Base-by-base conservation (phyloP, 2,888 invertebrate species). In the Caradrina clavipalpis region DNA sequence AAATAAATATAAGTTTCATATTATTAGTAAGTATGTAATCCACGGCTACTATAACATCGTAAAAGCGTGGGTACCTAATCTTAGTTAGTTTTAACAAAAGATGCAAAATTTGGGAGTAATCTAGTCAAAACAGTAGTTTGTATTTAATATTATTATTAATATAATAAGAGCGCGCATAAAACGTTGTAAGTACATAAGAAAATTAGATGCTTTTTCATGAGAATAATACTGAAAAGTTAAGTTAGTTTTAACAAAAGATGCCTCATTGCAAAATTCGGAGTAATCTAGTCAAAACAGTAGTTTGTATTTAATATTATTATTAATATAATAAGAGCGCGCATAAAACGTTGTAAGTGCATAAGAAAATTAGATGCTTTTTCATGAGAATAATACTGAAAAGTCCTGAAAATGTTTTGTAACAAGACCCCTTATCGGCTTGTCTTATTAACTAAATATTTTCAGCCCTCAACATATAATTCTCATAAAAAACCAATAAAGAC, bases 111-210 rank as follows among this genome's bases (percentile, higher is more conserved):
- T 35, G 50, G 88, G 6, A 82, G 86, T 85, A 57, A 60, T 87
- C 90, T 90, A 90, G 90, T 90, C 90, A 90, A 81, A 83, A 62
- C 67, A 73, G 86, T 90, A 90, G 89, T 76, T 39, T 90, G 89
- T 90, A 89, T 51, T 88, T 90, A 89, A 56, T 26, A 45, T 17
- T 45, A 17, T 86, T 84, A 78, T 58, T 17, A 17, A 13, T 39
- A 39, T 39, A 8, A 42, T 35, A 8, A 35, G 8, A 35, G 2
- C 26, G 26, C 26, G 26, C 26, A 26, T 26, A 26, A 3, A 26
- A 26, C 26, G 4, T 3, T 26, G 4, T 26, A 35, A 35, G 8
- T 8, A 8, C 35, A 60, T 73, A 31, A 54, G 19, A 21, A 55
- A 26, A 11, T 49, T 53, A 50, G 1, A 15, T 35, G 39, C 65